A percentile compares a stretch with the other conserved stretches of the same genome.
These are phyloP conservation scores for Ranitomeya variabilis DNA, from an alignment of 2,113 vertebrate species.

Conservation along the genomic window DNA sequence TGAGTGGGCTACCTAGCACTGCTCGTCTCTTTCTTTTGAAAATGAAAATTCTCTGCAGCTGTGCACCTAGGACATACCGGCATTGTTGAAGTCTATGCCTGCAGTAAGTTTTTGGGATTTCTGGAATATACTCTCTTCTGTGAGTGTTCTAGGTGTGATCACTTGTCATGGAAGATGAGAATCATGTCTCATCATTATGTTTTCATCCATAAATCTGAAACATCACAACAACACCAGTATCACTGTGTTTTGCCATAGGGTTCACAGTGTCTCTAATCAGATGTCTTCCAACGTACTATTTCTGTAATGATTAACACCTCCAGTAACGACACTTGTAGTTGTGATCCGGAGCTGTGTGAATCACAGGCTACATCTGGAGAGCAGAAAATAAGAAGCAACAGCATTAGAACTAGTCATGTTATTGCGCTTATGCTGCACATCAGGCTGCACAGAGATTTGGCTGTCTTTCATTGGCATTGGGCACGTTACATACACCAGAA, in stretches of 20 bases:
- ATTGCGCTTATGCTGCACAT: background rate
- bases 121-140: background rate
- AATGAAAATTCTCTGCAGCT: background rate
- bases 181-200: background rate
- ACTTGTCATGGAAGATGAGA: background rate
- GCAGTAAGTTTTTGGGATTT: background rate
- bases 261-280: background rate
- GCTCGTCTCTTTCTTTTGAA: too few relatives aligned
- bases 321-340: constrained; percentile 7
- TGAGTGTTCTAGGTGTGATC: background rate
- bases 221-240: background rate
- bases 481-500: background rate
- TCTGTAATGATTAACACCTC: constrained; percentile 22
- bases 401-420: background rate
- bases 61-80: background rate
- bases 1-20: too few relatives aligned
- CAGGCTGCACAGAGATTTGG: background rate
- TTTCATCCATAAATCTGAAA: background rate
- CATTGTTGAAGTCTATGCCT: background rate
- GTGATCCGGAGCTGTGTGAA: background rate
- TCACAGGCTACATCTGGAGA: constrained; percentile 5
- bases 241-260: background rate
- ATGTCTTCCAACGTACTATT: background rate
- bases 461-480: background rate
- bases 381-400: constrained; percentile 2